These are phyloP conservation scores for Malacosoma neustria DNA, from an alignment of 2,888 invertebrate species.

Conservation along the genomic window DNA sequence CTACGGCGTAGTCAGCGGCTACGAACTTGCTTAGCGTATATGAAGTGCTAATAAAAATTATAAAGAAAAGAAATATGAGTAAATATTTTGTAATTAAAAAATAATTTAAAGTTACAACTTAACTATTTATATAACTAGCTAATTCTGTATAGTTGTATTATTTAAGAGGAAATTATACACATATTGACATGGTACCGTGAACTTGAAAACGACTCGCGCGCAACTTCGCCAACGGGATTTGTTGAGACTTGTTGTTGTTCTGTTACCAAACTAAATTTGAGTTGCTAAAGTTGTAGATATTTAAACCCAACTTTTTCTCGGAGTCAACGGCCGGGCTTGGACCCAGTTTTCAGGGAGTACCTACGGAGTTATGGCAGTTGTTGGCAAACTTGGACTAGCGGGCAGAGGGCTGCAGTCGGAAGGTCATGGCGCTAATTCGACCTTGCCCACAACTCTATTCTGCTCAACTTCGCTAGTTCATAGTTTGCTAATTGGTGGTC, in stretches of 20 bases:
- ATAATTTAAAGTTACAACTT: too few species aligned
- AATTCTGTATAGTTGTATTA: too few species aligned
- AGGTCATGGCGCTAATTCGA: slow-evolving; percentile 71
- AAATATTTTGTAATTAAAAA: too few species aligned
- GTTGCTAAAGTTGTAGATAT: slow-evolving; percentile 73
- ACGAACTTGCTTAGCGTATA: slow-evolving; percentile 19
- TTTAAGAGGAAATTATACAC: too few species aligned
- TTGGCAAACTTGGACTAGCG: slow-evolving; percentile 65
- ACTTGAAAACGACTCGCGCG: slow-evolving; percentile 73
- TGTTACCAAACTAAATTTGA: slow-evolving; percentile 73
- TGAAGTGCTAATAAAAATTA: too few species aligned
- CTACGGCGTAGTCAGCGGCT: slow-evolving; percentile 33
- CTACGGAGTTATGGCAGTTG: slow-evolving; percentile 74
- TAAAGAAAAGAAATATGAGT: too few species aligned
- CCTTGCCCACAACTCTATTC: slow-evolving; percentile 61
- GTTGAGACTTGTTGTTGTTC: slow-evolving; percentile 70
- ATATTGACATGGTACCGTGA: slow-evolving; percentile 29
- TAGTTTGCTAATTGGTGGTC: slow-evolving; percentile 27
- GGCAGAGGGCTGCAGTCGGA: slow-evolving; percentile 61
- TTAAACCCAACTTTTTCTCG: slow-evolving; percentile 74
- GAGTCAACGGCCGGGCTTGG: slow-evolving; percentile 71
- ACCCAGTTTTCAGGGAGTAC: slow-evolving; percentile 64
- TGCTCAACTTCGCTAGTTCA: slow-evolving; percentile 25
- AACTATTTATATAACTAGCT: too few species aligned
- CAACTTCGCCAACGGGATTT: slow-evolving; percentile 62